Evolutionary conservation across 2,888 invertebrate genomes (phyloP).

Genomic region (Tenthredo distinguenda): DNA sequence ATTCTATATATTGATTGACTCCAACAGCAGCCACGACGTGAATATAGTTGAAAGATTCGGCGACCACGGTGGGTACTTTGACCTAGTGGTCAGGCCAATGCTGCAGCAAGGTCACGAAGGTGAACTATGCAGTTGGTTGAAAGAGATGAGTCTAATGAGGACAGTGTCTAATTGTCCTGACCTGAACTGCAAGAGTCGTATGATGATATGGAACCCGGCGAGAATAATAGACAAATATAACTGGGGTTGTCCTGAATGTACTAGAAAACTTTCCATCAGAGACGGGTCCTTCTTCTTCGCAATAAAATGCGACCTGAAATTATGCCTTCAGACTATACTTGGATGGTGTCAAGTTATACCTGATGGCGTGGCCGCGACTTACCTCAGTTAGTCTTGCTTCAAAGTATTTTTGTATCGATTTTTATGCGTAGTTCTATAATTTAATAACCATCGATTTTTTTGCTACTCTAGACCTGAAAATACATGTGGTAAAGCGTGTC

Average conservation of each 20-base stretch:
- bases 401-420: not conserved
- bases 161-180: conserved; percentile 75
- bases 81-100: conserved; percentile 79
- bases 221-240: conserved; percentile 79
- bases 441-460: not conserved
- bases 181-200: conserved; percentile 75
- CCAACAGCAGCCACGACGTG: conserved; percentile 53
- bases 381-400: conserved; percentile 79
- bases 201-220: conserved; percentile 79
- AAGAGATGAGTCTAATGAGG: conserved; percentile 79
- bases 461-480: conserved; percentile 80
- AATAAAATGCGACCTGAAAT: conserved; percentile 83
- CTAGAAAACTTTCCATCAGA: conserved; percentile 78
- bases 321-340: conserved; percentile 82
- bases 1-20: not conserved
- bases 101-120: conserved; percentile 79
- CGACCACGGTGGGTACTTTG: conserved; percentile 76
- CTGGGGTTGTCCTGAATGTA: conserved; percentile 79
- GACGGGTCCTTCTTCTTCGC: conserved; percentile 82
- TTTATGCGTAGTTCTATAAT: not conserved
- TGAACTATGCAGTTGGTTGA: conserved; percentile 80
- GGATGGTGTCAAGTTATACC: conserved; percentile 86
- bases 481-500: conserved; percentile 80
- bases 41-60: conserved; percentile 65
- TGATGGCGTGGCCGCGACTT: conserved; percentile 78